Evolutionary conservation across 2,113 vertebrate species (phyloP).

Genomic region (Lepus americanus): DNA sequence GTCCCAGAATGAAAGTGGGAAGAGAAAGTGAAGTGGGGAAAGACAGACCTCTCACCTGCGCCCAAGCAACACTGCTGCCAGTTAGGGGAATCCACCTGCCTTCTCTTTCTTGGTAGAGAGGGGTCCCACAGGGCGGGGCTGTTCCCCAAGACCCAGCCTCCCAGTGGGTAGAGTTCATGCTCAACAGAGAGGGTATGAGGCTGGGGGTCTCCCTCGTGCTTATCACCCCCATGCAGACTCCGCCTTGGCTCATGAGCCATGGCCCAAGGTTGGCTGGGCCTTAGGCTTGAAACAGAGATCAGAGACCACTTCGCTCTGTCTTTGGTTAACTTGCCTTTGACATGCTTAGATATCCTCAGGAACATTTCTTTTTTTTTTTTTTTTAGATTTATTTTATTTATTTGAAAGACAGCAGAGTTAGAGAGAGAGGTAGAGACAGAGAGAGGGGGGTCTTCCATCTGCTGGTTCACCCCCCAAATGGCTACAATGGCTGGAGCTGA

Average conservation of each 20-base stretch:
- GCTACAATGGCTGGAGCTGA: no score
- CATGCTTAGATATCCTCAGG: background rate
- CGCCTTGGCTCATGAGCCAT: background rate
- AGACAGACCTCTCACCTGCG: background rate
- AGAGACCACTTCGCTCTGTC: background rate
- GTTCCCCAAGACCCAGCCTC: background rate
- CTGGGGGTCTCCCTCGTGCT: background rate
- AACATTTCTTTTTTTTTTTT: background rate
- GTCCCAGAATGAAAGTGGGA: background rate
- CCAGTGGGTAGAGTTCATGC: no score
- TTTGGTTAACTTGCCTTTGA: background rate
- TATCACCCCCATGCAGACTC: background rate
- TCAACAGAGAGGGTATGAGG: background rate
- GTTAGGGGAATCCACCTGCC: background rate
- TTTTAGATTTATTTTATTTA: no score
- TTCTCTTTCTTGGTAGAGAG: background rate
- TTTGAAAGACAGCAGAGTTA: no score
- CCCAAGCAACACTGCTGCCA: background rate
- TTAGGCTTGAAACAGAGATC: background rate
- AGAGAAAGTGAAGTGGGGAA: background rate
- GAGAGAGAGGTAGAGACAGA: no score
- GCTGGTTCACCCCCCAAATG: no score
- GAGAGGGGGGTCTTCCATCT: no score
- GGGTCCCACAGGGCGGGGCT: background rate
- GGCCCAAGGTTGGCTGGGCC: background rate